Evolutionary conservation across 2,113 vertebrate genomes (phyloP), one percentile per base, ranked within the genome.

Genomic region (Misgurnus mizolepis): DNA sequence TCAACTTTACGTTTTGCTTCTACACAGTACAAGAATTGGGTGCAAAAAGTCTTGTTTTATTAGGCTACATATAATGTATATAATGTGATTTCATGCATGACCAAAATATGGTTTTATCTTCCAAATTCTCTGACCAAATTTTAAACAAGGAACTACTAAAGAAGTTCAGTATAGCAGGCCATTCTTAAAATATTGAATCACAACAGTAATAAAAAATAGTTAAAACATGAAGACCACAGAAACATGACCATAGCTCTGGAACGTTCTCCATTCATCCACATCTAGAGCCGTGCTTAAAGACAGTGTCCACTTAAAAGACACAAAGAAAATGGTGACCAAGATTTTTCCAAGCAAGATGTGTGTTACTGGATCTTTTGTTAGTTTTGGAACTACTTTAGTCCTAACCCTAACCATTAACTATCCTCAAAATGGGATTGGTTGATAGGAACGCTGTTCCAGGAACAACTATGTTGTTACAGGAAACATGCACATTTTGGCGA

Each of bases 1-100:
- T 10, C 9, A 91, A 91, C 86, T 91, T 94, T 92, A 82, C 43
- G 65, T 85, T 87, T 43, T 86, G 45, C 64, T 75, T 67, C 49
- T 22, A 62, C 17, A 55, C 34, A 12, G 7, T 60, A 49, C 14
- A 34, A 39, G 18, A 75, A 49, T 3, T 17, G 18, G 18, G 18
- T 45, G 58, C 43, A 14, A 64, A 12, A 66, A 53, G 14, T 27
- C 27, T 47, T 53, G 62, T 53, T 66, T 55, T 77, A 53, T 41
- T 14, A 66, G 18, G 9, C 22, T 17, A 49, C 34, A 22, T 22
- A 22, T 14, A 62, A 6, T 6, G 7, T 64, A 43, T 50, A 62
- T 7, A 49, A 75, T 64, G 50, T 49, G 7, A 72, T 58, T 58
- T 58, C 18, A 22, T 49, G 67, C 11, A 68, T 49, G 45, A 68